phyloP scores from a whole-genome alignment of 2,888 invertebrate genomes.

The Plemyria rubiginata region DNA sequence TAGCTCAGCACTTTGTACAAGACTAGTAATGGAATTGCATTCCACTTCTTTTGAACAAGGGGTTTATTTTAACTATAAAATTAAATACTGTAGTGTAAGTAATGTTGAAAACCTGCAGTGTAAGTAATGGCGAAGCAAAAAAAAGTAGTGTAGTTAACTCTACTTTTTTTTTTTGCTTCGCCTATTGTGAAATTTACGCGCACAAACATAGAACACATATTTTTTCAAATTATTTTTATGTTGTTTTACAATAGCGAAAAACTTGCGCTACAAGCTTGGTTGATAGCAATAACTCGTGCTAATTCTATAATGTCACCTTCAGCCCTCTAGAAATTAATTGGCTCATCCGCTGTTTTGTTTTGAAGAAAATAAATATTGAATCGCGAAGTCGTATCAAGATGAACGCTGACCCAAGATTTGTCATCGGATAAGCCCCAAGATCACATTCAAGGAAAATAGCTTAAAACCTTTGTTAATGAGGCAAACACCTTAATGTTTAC shows the following conservation, averaged over 20 bases:
- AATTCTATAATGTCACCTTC: not conserved
- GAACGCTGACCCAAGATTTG: slow-evolving; percentile 3
- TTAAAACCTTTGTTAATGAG: not conserved
- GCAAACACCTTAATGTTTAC: not conserved
- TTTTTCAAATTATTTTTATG: too few species aligned
- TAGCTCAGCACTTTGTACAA: slow-evolving; percentile 22
- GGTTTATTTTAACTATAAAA: slow-evolving; percentile 19
- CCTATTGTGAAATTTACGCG: too few species aligned
- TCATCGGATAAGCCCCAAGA: slow-evolving; percentile 5
- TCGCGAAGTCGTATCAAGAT: not conserved
- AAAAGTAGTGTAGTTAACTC: too few species aligned
- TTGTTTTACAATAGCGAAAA: not conserved
- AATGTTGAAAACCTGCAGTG: too few species aligned
- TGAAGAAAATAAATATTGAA: not conserved
- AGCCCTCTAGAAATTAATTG: not conserved
- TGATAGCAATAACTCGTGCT: not conserved
- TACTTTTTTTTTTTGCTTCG: too few species aligned
- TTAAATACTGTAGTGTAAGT: slow-evolving; percentile 13
- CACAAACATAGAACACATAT: too few species aligned
- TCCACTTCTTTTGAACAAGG: slow-evolving; percentile 18
- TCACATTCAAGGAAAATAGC: not conserved
- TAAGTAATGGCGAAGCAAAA: too few species aligned
- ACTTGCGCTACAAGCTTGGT: not conserved
- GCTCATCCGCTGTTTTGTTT: slow-evolving; percentile 5
- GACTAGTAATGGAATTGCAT: slow-evolving; percentile 30